Base-by-base conservation (phyloP, 1,140 invertebrate species). In the Lamellibrachia luymesi region DNA sequence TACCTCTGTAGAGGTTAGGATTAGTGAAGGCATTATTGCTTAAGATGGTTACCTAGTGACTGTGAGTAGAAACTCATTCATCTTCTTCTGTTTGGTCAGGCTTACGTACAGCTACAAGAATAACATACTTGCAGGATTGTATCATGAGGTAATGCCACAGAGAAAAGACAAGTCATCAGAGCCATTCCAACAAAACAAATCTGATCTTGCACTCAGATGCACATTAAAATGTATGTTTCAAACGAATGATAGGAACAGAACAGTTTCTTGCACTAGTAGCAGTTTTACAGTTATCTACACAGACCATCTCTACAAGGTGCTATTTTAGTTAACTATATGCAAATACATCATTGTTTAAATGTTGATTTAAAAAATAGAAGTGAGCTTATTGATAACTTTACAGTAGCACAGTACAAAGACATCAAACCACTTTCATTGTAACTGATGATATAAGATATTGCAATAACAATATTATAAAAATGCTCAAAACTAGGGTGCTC, bases 31-130 rank as follows among this genome's bases (percentile, higher is more conserved):
- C 6, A n/a, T 7, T 49, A 50, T 49, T 8, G 51, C 38, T 25
- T 51, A 52, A 92, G 38, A 38, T 17, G 56, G 97, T 97, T 96
- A 98, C 97, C 97, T 98, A 91, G 98, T 97, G 8, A 98, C 98
- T 91, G 97, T 97, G 51, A 98, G 95, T 0, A 98, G 96, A 95
- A 98, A 98, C 89, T 97, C 97, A 94, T 97, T 97, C 0, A 98
- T 95, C 94, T 97, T 97, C 94, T 97, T 96, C 95, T 98, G 97
- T 94, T 97, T 97, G 93, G 97, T 96, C 97, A 97, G 97, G 91
- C 96, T 97, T 91, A 97, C 95, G 95, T 97, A 97, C 92, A 97
- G 94, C 96, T 97, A 25, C 90, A 27, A 51, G 94, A 50, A 93
- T 91, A 38, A 92, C 91, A 50, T 50, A 50, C 27, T 25, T 93